phyloP scores from a whole-genome alignment of 1,140 invertebrate genomes.

The Brachionus koreanus region DNA sequence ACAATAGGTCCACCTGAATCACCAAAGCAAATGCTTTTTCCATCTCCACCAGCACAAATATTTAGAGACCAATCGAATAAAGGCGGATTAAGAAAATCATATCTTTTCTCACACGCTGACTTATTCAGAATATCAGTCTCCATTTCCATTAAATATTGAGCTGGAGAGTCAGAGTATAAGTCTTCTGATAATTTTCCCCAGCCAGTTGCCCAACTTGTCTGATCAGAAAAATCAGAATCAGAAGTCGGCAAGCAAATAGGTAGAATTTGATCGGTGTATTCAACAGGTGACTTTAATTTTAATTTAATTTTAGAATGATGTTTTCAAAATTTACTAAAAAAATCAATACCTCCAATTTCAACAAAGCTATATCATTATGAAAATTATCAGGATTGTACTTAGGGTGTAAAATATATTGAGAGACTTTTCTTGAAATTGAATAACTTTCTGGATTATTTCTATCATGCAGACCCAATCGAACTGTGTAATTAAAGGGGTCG shows the following conservation, averaged over 20 bases:
- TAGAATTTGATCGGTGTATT: neutral
- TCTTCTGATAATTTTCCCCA: neutral
- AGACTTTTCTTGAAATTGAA: neutral
- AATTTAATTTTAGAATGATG: neutral
- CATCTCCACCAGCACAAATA: neutral
- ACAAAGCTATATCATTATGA: constrained; percentile 24
- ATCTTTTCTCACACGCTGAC: too few relatives aligned
- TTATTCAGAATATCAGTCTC: too few relatives aligned
- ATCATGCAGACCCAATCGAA: too few relatives aligned
- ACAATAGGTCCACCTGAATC: neutral
- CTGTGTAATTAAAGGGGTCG: too few relatives aligned
- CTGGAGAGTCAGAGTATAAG: too few relatives aligned
- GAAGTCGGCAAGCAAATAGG: neutral
- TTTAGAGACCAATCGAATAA: too few relatives aligned
- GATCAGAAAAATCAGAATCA: neutral
- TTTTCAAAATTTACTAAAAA: neutral
- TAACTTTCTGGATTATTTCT: neutral
- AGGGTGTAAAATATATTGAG: neutral
- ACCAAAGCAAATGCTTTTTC: neutral
- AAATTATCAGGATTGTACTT: neutral
- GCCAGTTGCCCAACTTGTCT: neutral
- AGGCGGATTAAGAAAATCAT: too few relatives aligned
- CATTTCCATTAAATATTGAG: neutral
- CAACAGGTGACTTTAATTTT: neutral
- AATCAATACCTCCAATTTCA: neutral